Percentiles rank a stretch among this genome's conserved stretches.
Conservation (phyloP, 2,888 invertebrate species). For the Julus scanicus region DNA sequence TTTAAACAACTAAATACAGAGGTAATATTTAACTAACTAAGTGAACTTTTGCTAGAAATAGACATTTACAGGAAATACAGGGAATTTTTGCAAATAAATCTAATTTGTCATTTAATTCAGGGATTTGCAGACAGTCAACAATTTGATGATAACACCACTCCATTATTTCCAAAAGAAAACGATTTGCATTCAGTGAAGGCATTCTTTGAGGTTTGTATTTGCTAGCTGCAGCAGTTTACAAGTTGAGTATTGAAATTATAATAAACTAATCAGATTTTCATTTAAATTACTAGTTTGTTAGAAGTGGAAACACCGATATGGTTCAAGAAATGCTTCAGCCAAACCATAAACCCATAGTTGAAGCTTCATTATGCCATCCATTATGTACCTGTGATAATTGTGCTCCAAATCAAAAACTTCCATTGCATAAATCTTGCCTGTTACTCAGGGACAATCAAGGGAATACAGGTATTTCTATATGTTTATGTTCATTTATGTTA, state of each 20-base stretch:
- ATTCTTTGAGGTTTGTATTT: conserved; percentile 50
- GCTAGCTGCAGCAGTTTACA: not conserved
- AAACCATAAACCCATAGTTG: not conserved
- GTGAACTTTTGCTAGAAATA: not conserved
- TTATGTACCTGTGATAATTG: conserved; percentile 51
- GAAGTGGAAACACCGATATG: not conserved
- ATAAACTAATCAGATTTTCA: not conserved
- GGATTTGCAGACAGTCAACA: conserved; percentile 20
- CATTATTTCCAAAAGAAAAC: conserved; percentile 50
- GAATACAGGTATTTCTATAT: conserved; percentile 13
- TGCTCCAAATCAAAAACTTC: not conserved
- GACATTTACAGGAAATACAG: no score
- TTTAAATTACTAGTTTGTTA: conserved; percentile 30
- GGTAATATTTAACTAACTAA: not conserved
- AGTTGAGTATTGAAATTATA: not conserved
- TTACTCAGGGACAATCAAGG: conserved; percentile 19
- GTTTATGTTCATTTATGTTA: not conserved
- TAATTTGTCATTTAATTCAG: not conserved
- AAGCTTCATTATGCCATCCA: conserved; percentile 41
- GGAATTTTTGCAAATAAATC: not conserved
- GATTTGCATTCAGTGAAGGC: not conserved
- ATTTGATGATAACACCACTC: conserved; percentile 27
- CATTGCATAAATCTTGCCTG: conserved; percentile 37
- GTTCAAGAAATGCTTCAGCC: conserved; percentile 32
- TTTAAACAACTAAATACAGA: not conserved